phyloP scores from a whole-genome alignment of 2,113 vertebrate genomes.

The Syngnathus scovelli region DNA sequence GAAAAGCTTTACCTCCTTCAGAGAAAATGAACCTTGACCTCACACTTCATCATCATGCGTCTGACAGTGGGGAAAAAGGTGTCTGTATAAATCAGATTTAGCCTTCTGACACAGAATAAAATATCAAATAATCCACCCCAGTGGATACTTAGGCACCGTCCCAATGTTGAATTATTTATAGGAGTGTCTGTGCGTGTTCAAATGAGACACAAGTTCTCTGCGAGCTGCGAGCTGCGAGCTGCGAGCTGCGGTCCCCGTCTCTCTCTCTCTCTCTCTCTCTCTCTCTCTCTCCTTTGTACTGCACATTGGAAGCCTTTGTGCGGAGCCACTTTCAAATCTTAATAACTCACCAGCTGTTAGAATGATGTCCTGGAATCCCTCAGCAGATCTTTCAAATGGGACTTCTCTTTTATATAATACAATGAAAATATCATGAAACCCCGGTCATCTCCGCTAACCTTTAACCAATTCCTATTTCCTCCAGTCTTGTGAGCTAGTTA shows the following conservation, averaged over 20 bases:
- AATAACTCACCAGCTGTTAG: slow-evolving; percentile 6
- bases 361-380: background rate
- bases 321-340: slow-evolving; percentile 1
- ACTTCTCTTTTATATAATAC: background rate
- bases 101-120: slow-evolving; percentile 69
- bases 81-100: slow-evolving; percentile 60
- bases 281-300: slow-evolving; percentile 10
- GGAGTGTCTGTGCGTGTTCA: slow-evolving; percentile 48
- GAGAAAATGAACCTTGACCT: slow-evolving; percentile 21
- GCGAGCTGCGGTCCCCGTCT: slow-evolving; percentile 29
- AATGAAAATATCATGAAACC: background rate
- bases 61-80: slow-evolving; percentile 27
- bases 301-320: background rate
- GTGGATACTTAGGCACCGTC: slow-evolving; percentile 48
- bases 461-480: background rate
- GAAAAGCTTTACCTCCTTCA: slow-evolving; percentile 48
- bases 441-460: background rate
- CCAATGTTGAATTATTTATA: slow-evolving; percentile 69
- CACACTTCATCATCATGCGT: slow-evolving; percentile 32
- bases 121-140: slow-evolving; percentile 61
- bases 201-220: slow-evolving; percentile 54
- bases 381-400: background rate
- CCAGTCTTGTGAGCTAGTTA: background rate
- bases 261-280: too few relatives aligned
- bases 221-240: too few relatives aligned